Evolutionary conservation across 2,113 vertebrate genomes (phyloP).

Genomic region (Suncus etruscus): DNA sequence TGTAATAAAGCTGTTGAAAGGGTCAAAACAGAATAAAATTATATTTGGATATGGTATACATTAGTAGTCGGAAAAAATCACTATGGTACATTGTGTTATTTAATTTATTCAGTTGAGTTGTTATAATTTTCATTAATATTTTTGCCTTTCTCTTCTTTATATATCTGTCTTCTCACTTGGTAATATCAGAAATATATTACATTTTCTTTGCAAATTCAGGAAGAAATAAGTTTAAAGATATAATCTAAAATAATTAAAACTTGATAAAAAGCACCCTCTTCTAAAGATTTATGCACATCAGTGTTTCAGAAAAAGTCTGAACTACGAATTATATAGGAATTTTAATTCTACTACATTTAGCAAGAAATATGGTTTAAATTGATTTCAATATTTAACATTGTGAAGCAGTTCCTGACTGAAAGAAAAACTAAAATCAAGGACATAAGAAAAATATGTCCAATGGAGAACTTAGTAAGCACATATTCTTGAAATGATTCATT

Average conservation of each 20-base stretch:
- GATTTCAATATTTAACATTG: neutral
- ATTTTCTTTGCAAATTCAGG: conserved; percentile 3
- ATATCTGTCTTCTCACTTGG: conserved; percentile 61
- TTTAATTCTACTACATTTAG: conserved; percentile 52
- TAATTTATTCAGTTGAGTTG: conserved; percentile 40
- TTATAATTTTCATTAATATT: conserved; percentile 56
- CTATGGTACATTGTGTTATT: neutral
- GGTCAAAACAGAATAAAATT: conserved; percentile 66
- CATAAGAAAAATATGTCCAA: neutral
- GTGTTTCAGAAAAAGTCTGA: conserved; percentile 63
- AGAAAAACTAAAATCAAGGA: conserved; percentile 1
- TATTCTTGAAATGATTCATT: neutral
- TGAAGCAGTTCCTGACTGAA: neutral
- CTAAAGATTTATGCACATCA: conserved; percentile 18
- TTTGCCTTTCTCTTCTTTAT: conserved; percentile 39
- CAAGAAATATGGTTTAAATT: neutral
- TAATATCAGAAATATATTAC: conserved; percentile 9
- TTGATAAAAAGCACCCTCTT: conserved; percentile 26
- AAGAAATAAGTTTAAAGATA: conserved; percentile 24
- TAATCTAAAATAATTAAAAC: conserved; percentile 33
- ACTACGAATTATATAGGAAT: conserved; percentile 32
- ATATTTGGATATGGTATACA: conserved; percentile 70
- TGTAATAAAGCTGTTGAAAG: conserved; percentile 83
- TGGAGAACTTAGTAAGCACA: neutral
- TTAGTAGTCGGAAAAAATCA: conserved; percentile 51